Conservation (phyloP, 2,797 vertebrate species). For the Gobionotothen gibberifrons region DNA sequence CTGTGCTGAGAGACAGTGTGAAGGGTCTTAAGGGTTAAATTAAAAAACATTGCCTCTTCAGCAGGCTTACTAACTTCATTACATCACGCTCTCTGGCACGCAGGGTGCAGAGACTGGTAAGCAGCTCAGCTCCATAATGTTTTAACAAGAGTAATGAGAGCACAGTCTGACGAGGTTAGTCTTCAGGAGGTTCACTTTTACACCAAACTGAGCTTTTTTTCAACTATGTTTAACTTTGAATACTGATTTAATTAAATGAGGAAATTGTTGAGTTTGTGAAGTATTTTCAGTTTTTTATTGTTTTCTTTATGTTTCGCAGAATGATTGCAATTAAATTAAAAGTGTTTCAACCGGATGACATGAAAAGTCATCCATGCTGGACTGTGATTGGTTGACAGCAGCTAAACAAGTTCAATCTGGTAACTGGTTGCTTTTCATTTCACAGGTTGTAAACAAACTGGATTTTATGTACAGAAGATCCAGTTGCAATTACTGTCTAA, state of each 20-base stretch:
- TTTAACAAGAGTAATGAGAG: conserved; percentile 46
- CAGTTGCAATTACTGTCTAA: too few species aligned
- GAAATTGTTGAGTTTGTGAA: background rate
- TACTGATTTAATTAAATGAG: background rate
- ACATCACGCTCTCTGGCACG: conserved; percentile 58
- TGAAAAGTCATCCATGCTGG: too few species aligned
- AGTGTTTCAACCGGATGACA: background rate
- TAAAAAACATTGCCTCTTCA: conserved; percentile 9
- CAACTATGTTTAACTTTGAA: background rate
- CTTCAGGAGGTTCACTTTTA: conserved; percentile 21
- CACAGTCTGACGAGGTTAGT: conserved; percentile 28
- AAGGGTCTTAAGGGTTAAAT: conserved; percentile 31
- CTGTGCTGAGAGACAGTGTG: background rate
- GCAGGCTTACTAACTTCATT: conserved; percentile 55
- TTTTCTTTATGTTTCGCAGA: background rate
- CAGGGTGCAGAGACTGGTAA: conserved; percentile 20
- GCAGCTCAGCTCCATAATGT: conserved; percentile 42
- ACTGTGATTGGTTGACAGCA: too few species aligned
- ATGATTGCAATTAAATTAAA: background rate
- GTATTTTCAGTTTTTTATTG: background rate
- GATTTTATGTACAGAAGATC: too few species aligned
- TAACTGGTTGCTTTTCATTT: too few species aligned
- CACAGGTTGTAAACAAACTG: too few species aligned
- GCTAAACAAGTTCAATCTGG: too few species aligned
- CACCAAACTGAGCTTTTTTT: background rate